Evolutionary conservation across 2,113 vertebrate genomes (phyloP), one percentile per base, ranked within the genome.

Genomic region (Prunella fulvescens): DNA sequence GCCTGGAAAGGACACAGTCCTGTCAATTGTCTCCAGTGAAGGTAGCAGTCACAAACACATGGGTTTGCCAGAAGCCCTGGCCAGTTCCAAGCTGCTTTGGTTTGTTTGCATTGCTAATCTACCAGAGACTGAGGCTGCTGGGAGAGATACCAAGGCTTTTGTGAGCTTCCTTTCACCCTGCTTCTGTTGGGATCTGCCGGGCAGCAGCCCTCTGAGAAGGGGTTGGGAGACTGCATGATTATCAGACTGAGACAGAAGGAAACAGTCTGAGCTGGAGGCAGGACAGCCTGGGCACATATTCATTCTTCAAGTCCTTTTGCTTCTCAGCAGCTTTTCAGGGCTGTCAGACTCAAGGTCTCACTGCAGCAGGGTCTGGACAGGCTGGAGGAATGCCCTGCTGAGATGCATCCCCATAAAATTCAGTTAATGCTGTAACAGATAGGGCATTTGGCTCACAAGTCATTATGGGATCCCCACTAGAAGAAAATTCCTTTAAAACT

Each of bases 81-180:
- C 77, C 42, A 35, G 81, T 72, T 96, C 91, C 96, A 95, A 91
- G 72, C 78, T n/a, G 18, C 65, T 73, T 95, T 91, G 35, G 0
- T 88, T 95, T 97, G 89, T 97, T 97, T 96, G 77, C 58, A 86
- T 72, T 97, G 89, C 94, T 96, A 97, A 96, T 97, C 96, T 96
- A 79, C 53, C 91, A 65, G 89, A 84, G 93, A 35, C 96, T 37
- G 92, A 84, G 91, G 57, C 77, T 94, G 94, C 84, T 86, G 28
- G 0, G 35, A 73, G 61, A 89, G 95, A 97, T 93, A 96, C 31
- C 81, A 37, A 92, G 53, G 23, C 48, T 78, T 92, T 60, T 71
- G 69, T 94, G 79, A 91, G 93, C 77, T 86, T 83, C 51, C 80
- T 71, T 90, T 92, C 35, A 64, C 84, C 35, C 91, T 56, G 84